Evolutionary conservation across 1,140 invertebrate genomes (phyloP), one percentile per base, ranked within the genome.

Genomic region (Prorops nasuta): DNA sequence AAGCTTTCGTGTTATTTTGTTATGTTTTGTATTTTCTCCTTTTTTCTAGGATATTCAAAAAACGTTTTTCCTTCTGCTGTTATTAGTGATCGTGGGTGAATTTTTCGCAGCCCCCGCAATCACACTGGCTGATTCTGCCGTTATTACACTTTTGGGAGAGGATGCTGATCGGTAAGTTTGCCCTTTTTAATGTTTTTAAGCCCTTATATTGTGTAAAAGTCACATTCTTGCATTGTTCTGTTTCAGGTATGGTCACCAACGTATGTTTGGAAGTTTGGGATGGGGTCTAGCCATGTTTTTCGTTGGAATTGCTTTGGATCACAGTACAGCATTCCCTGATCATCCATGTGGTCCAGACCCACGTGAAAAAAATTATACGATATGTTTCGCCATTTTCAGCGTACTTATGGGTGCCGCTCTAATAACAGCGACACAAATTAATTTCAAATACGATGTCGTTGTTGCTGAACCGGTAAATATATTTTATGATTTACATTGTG

Each of bases 281-380:
- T 98, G 96, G 96, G 96, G 93, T 20, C 76, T 98, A 49, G 90
- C 96, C 9, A 99, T 99, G 96, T 98, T 99, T 72, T 91, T 98
- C 68, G 93, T 98, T 36, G 96, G 96, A 28, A 96, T 97, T 57
- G 96, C 93, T n/a, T 79, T 99, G 32, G 97, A 99, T 78, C 94
- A 98, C 69, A 96, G 95, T 70, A 97, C 84, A 54, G 88, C 81
- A 63, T 99, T 90, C 79, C 91, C 84, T 9, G 83, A 89, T 58
- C 91, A 94, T 76, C 95, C 95, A 0, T 98, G 96, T 68, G 88
- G 86, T 1, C 89, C 91, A 1, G 88, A 92, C 56, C 83, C 86
- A 46, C 86, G 87, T 67, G 95, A 98, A 69, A 94, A 97, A 66
- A 98, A 98, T 72, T 99, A 99, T 73, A 97, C 94, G 3, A 94